Percentiles rank a stretch among this genome's conserved stretches.
Conservation (phyloP, 2,113 vertebrate species). For the Ornithorhynchus anatinus region DNA sequence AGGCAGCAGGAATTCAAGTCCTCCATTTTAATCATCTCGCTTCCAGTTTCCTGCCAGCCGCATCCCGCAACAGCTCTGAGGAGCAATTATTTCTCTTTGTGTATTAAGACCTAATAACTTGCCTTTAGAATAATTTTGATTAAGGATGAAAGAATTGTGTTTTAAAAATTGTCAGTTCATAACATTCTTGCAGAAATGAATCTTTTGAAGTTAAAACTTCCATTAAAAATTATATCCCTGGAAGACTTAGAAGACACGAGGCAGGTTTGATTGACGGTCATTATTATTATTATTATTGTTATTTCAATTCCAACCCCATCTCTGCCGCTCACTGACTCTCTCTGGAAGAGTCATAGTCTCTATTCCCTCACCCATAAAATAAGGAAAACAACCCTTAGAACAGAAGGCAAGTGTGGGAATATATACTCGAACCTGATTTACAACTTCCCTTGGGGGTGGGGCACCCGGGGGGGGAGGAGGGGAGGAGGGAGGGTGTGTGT, state of each 20-base stretch:
- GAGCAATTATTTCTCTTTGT: constrained; percentile 3
- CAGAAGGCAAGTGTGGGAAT: not conserved
- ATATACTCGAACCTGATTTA: no score
- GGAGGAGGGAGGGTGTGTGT: no score
- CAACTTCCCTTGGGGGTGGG: no score
- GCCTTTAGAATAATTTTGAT: constrained; percentile 36
- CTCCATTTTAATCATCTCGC: not conserved
- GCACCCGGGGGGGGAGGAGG: no score
- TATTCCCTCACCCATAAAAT: not conserved
- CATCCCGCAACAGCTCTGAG: not conserved
- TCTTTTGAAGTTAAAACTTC: constrained; percentile 6
- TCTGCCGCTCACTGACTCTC: not conserved
- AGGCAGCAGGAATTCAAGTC: not conserved
- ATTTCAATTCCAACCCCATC: constrained; percentile 26
- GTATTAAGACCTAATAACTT: constrained; percentile 14
- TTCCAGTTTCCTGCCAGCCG: not conserved
- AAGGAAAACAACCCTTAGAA: not conserved
- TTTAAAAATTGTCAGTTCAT: constrained; percentile 18
- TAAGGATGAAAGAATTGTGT: constrained; percentile 17
- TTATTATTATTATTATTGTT: not conserved
- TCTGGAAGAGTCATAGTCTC: not conserved
- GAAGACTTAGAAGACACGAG: constrained; percentile 13
- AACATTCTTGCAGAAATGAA: constrained; percentile 20
- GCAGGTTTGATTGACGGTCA: constrained; percentile 10
- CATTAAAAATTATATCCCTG: constrained; percentile 26